A percentile compares a stretch with the other conserved stretches of the same genome.
phyloP scores from a whole-genome alignment of 2,113 vertebrate species.

The Sturnira hondurensis region DNA sequence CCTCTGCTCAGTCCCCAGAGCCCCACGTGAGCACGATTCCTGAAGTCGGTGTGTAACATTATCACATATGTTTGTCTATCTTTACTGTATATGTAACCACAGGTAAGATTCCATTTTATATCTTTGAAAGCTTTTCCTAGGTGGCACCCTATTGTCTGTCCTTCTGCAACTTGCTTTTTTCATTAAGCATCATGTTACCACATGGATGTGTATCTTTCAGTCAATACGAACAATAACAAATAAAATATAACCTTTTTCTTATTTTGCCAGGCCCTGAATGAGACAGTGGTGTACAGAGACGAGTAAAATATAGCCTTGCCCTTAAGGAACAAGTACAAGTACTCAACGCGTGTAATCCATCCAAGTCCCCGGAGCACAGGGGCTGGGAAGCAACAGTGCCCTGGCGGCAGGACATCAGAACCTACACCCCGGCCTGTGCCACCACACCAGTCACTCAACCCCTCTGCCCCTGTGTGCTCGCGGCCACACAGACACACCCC shows the following conservation, averaged over 20 bases:
- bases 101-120: not conserved
- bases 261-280: not conserved
- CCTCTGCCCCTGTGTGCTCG: not conserved
- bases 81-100: not conserved
- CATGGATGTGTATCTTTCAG: not conserved
- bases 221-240: slow-evolving; percentile 19
- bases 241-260: not conserved
- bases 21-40: not conserved
- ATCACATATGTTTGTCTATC: not conserved
- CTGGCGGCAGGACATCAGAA: not conserved
- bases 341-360: not conserved
- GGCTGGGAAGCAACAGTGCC: not conserved
- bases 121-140: not conserved
- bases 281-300: not conserved
- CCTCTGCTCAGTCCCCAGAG: not conserved
- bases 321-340: not conserved
- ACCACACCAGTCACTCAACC: not conserved
- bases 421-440: not conserved
- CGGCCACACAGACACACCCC: not conserved
- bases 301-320: not conserved
- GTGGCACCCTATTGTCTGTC: not conserved
- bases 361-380: not conserved
- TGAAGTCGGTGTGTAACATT: not conserved
- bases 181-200: not conserved
- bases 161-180: not conserved